These are phyloP conservation scores for Thyatira batis DNA, from an alignment of 2,888 invertebrate genomes.

Conservation along the genomic window DNA sequence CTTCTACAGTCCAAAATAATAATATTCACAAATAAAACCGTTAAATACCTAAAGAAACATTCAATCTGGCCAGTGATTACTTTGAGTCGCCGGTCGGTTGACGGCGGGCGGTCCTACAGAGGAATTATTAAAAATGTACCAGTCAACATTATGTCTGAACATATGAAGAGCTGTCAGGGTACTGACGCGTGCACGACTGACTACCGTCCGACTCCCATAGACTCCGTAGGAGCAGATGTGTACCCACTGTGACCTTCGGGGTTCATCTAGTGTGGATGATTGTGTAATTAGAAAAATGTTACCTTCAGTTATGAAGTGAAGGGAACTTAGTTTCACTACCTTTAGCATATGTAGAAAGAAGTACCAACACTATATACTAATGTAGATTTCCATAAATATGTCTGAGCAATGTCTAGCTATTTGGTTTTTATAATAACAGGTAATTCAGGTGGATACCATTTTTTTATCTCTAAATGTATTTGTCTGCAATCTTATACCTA, in stretches of 20 bases:
- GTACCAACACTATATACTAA: background rate
- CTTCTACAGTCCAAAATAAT: no score
- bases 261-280: conserved; percentile 47
- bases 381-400: background rate
- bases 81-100: conserved; percentile 14
- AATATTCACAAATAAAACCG: background rate
- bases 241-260: conserved; percentile 41
- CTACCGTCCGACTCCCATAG: conserved; percentile 52
- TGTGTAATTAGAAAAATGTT: conserved; percentile 34
- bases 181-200: conserved; percentile 56
- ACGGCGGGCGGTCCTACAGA: conserved; percentile 40
- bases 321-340: background rate
- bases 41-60: background rate
- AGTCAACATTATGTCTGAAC: conserved; percentile 69
- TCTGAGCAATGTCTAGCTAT: no score
- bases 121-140: conserved; percentile 63
- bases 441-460: no score
- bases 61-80: conserved; percentile 31
- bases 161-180: conserved; percentile 68
- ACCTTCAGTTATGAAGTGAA: background rate
- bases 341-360: background rate
- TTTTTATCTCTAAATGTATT: background rate
- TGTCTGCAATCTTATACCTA: background rate
- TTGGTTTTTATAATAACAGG: no score
- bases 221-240: conserved; percentile 14